phyloP scores from a whole-genome alignment of 1,140 invertebrate species.

The Lasaia peninsularis region DNA sequence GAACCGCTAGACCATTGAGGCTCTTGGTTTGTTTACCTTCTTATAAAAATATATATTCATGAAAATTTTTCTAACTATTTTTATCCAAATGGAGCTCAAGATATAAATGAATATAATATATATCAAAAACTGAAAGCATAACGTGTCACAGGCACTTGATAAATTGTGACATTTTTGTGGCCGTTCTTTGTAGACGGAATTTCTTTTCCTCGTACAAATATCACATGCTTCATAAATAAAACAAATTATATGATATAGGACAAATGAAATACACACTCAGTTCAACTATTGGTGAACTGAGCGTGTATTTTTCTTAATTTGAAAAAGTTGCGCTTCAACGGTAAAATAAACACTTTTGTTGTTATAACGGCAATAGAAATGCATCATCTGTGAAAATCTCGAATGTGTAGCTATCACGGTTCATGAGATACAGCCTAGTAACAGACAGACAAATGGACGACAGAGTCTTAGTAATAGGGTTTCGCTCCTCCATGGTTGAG shows the following conservation, averaged over 20 bases:
- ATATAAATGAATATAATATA: not conserved
- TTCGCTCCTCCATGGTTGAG: too few species aligned
- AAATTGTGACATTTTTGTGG: not conserved
- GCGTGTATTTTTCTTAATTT: not conserved
- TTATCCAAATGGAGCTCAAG: not conserved
- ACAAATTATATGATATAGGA: not conserved
- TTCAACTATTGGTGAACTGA: not conserved
- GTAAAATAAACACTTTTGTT: too few species aligned
- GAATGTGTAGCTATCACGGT: too few species aligned
- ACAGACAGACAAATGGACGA: too few species aligned
- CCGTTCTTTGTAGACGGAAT: constrained; percentile 24
- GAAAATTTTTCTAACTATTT: not conserved
- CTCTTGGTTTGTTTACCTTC: too few species aligned
- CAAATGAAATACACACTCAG: not conserved
- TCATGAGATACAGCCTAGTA: too few species aligned
- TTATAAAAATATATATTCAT: too few species aligned
- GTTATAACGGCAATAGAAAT: too few species aligned
- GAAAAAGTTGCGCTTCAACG: too few species aligned
- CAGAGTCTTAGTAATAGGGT: too few species aligned
- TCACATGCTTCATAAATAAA: not conserved
- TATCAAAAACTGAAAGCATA: not conserved
- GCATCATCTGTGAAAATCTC: too few species aligned
- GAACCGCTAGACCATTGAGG: too few species aligned
- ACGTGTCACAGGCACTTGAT: not conserved
- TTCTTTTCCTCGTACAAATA: constrained; percentile 16